These are phyloP conservation scores for Aphelinus certus DNA, from an alignment of 1,140 invertebrate species.

Conservation along the genomic window DNA sequence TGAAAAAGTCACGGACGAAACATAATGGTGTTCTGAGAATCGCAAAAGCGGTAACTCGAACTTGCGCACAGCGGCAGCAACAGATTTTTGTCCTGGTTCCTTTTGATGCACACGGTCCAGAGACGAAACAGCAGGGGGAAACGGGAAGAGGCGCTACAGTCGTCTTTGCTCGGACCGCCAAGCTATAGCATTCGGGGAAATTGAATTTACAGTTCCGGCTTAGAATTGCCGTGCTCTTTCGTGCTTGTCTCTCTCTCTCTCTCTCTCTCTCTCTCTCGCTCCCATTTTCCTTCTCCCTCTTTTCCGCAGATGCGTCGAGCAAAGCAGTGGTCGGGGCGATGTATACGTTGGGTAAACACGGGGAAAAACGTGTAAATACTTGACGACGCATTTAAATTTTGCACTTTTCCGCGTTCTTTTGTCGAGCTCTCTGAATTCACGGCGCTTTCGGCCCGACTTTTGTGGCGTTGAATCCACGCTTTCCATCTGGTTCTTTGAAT, in stretches of 20 bases:
- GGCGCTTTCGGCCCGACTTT: neutral
- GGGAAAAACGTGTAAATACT: slow-evolving; percentile 3
- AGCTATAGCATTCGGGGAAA: neutral
- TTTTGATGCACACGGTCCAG: too few species aligned
- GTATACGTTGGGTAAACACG: neutral
- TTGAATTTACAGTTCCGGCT: neutral
- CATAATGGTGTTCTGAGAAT: too few species aligned
- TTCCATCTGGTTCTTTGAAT: neutral
- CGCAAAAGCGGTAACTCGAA: too few species aligned
- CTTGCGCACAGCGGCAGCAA: too few species aligned
- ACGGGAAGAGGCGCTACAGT: neutral
- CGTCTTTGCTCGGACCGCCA: neutral
- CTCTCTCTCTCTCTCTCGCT: slow-evolving; percentile 2
- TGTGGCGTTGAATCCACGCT: neutral
- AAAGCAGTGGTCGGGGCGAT: too few species aligned
- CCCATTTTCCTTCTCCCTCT: neutral
- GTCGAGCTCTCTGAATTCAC: too few species aligned
- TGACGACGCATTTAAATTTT: slow-evolving; percentile 6
- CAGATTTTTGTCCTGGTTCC: too few species aligned
- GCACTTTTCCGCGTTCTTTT: neutral
- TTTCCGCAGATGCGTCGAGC: too few species aligned
- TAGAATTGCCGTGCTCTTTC: neutral
- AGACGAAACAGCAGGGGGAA: too few species aligned
- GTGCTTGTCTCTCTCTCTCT: too few species aligned
- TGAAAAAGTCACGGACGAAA: too few species aligned